phyloP scores from a whole-genome alignment of 2,113 vertebrate species.

The Gadus chalcogrammus region DNA sequence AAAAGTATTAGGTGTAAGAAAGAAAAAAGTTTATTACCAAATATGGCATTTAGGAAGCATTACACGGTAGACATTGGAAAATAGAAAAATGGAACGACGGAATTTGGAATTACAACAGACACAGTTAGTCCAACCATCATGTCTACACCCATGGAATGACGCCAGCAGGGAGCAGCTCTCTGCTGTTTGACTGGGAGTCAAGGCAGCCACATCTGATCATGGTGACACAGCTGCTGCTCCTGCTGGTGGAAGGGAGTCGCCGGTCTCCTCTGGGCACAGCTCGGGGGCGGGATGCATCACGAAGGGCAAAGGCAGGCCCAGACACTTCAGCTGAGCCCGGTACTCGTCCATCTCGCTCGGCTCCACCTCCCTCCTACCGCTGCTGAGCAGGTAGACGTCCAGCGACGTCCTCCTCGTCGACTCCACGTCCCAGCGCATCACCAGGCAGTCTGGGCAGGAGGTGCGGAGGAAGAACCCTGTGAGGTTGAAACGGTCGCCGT shows the following conservation, averaged over 20 bases:
- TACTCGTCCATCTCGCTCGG: constrained; percentile 47
- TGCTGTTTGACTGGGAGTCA: no score
- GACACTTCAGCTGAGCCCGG: constrained; percentile 42
- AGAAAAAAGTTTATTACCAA: no score
- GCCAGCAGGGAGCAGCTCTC: no score
- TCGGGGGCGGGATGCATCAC: constrained; percentile 37
- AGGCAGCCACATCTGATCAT: no score
- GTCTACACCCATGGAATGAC: no score
- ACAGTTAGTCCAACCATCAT: no score
- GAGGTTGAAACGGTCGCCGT: constrained; percentile 34
- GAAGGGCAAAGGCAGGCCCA: constrained; percentile 30
- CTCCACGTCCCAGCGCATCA: constrained; percentile 45
- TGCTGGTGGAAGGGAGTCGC: neutral
- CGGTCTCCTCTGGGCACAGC: constrained; percentile 38
- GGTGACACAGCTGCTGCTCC: neutral
- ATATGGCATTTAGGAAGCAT: no score
- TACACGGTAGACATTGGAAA: no score
- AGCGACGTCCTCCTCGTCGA: constrained; percentile 22
- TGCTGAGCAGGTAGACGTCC: constrained; percentile 52
- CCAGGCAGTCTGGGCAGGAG: constrained; percentile 47
- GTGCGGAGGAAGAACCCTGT: constrained; percentile 21
- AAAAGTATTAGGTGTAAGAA: no score
- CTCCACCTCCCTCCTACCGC: constrained; percentile 40
- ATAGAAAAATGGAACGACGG: no score
- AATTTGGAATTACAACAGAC: no score